Evolutionary conservation across 1,140 invertebrate genomes (phyloP).

Genomic region (Drosophila punjabiensis): DNA sequence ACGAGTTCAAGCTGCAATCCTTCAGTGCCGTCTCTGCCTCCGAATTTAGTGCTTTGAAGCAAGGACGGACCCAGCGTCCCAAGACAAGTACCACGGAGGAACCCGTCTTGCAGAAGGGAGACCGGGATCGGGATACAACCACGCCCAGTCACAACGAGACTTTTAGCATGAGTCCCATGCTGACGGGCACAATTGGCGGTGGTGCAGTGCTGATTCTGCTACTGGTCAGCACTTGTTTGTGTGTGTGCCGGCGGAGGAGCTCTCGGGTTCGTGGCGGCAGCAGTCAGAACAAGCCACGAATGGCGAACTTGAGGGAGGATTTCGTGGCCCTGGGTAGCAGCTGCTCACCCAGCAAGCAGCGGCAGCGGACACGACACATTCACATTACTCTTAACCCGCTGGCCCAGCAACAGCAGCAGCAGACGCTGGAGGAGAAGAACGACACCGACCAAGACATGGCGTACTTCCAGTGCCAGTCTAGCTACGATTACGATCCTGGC

Average conservation of each 20-base stretch:
- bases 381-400: slow-evolving; percentile 90
- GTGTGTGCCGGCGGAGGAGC: slow-evolving; percentile 79
- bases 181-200: slow-evolving; percentile 67
- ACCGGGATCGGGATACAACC: slow-evolving; percentile 51
- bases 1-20: slow-evolving; percentile 96
- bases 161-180: slow-evolving; percentile 60
- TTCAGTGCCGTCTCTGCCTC: slow-evolving; percentile 94
- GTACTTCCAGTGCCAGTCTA: slow-evolving; percentile 59
- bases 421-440: slow-evolving; percentile 59
- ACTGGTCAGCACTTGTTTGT: slow-evolving; percentile 72
- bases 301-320: slow-evolving; percentile 63
- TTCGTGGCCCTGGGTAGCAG: slow-evolving; percentile 81
- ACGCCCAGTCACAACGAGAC: slow-evolving; percentile 74
- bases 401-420: slow-evolving; percentile 80
- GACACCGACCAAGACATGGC: slow-evolving; percentile 56
- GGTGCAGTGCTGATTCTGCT: slow-evolving; percentile 67
- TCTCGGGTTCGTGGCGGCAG: slow-evolving; percentile 66
- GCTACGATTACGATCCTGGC: slow-evolving; percentile 61
- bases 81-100: slow-evolving; percentile 56
- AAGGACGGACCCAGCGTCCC: slow-evolving; percentile 88
- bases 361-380: slow-evolving; percentile 86
- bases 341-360: slow-evolving; percentile 58
- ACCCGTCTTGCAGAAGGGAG: slow-evolving; percentile 25
- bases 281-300: slow-evolving; percentile 79
- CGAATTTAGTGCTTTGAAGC: slow-evolving; percentile 93